Evolutionary conservation across 2,888 invertebrate genomes (phyloP).

Genomic region (Drosophila kokeensis): DNA sequence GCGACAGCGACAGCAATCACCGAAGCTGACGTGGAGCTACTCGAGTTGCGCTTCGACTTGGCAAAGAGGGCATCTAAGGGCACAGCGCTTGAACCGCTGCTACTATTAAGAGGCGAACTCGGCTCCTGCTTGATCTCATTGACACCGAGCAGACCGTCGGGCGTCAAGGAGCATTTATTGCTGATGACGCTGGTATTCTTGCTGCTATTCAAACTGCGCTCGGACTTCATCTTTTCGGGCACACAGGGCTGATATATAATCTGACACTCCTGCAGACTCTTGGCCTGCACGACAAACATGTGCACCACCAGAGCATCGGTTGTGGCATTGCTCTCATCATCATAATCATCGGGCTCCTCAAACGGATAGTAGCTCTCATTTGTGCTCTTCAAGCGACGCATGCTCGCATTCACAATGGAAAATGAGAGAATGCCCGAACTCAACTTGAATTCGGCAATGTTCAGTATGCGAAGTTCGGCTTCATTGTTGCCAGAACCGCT

Average conservation of each 20-base stretch:
- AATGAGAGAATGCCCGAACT: constrained; percentile 95
- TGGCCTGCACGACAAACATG: constrained; percentile 94
- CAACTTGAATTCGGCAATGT: constrained; percentile 93
- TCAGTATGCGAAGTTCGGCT: constrained; percentile 88
- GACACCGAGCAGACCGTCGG: constrained; percentile 47
- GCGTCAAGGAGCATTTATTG: constrained; percentile 54
- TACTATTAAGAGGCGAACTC: constrained; percentile 49
- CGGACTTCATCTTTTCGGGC: constrained; percentile 73
- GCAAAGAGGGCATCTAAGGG: constrained; percentile 77
- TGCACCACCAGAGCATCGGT: constrained; percentile 86
- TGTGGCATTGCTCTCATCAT: constrained; percentile 86
- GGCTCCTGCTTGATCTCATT: constrained; percentile 65
- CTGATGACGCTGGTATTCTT: constrained; percentile 25
- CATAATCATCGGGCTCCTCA: constrained; percentile 88
- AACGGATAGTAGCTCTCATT: constrained; percentile 84
- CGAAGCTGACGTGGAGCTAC: constrained; percentile 51
- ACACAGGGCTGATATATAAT: constrained; percentile 88
- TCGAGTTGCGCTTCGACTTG: constrained; percentile 60
- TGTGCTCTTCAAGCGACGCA: constrained; percentile 85
- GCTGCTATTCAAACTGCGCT: constrained; percentile 66
- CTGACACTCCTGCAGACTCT: constrained; percentile 93
- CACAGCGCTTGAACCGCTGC: constrained; percentile 44
- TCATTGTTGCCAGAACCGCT: constrained; percentile 35
- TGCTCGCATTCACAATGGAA: constrained; percentile 92
- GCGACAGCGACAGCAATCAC: constrained; percentile 73